Conservation (phyloP, 2,888 invertebrate genomes). For the Eilema sororculum region DNA sequence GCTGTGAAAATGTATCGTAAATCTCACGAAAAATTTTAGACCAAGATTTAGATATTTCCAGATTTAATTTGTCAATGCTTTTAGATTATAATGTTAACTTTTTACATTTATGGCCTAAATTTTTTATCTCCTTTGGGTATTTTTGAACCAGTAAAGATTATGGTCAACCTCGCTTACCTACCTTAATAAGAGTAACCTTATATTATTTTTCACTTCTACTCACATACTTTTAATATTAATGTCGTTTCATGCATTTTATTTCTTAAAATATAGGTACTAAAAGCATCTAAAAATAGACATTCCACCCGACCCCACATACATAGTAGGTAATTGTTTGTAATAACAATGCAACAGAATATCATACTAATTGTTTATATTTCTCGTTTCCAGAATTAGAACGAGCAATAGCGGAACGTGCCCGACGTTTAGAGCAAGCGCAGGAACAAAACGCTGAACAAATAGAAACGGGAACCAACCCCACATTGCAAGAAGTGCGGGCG, state of each 20-base stretch:
- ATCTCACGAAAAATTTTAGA: no score
- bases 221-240: neutral
- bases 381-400: constrained; percentile 85
- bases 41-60: no score
- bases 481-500: constrained; percentile 79
- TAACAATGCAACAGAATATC: neutral
- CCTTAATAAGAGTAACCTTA: no score
- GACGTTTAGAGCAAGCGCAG: constrained; percentile 80
- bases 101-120: no score
- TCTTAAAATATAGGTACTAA: neutral
- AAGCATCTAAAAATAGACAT: neutral
- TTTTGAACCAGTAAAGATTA: no score
- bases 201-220: no score
- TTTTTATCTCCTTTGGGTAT: no score
- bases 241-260: neutral
- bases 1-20: neutral
- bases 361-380: neutral
- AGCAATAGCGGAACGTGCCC: constrained; percentile 88
- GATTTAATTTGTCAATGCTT: no score
- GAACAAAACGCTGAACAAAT: constrained; percentile 68
- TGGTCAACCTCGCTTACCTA: no score
- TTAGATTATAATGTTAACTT: no score
- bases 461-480: constrained; percentile 77
- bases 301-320: neutral
- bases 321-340: neutral